These are phyloP conservation scores for Sarcophaga rosellei DNA, from an alignment of 2,888 invertebrate species.

Conservation along the genomic window DNA sequence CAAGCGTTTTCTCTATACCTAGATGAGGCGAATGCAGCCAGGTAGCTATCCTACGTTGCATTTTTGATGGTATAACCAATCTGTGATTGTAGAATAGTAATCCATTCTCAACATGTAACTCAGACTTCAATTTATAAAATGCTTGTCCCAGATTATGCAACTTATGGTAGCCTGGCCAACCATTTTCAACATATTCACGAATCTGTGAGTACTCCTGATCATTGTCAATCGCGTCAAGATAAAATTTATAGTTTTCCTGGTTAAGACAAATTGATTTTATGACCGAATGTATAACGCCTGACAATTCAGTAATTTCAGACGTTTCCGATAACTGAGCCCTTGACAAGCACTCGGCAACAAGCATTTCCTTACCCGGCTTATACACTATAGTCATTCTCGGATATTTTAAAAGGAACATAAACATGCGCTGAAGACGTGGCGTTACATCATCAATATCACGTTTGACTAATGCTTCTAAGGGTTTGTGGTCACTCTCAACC, in stretches of 20 bases:
- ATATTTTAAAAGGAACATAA: constrained; percentile 73
- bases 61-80: constrained; percentile 53
- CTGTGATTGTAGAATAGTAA: constrained; percentile 33
- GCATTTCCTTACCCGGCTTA: constrained; percentile 70
- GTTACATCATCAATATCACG: too few species aligned
- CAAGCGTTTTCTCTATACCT: constrained; percentile 73
- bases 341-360: constrained; percentile 66
- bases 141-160: constrained; percentile 31
- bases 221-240: neutral
- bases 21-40: constrained; percentile 74
- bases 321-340: constrained; percentile 60
- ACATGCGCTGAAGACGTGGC: constrained; percentile 74
- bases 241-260: constrained; percentile 52
- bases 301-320: constrained; percentile 29
- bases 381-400: constrained; percentile 56
- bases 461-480: too few species aligned
- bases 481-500: neutral
- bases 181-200: neutral
- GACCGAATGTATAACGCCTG: constrained; percentile 28
- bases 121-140: constrained; percentile 45
- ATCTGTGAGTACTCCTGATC: neutral
- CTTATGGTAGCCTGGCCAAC: constrained; percentile 10
- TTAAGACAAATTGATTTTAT: constrained; percentile 50
- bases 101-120: neutral
- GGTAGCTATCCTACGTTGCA: constrained; percentile 66